Evolutionary conservation across 2,888 invertebrate species (phyloP).

Genomic region (Pegoplata infirma): DNA sequence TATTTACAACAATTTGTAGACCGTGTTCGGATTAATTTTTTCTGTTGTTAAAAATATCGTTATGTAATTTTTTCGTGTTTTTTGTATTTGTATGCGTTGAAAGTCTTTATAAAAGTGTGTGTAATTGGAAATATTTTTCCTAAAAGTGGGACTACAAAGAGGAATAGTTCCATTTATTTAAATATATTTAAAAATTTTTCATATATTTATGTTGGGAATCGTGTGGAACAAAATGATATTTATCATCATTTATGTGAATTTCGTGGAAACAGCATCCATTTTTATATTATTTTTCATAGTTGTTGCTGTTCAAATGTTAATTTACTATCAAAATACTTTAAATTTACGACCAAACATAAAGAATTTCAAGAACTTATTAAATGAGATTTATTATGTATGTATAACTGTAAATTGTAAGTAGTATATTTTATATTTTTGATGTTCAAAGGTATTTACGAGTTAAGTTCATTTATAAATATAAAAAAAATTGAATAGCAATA

Average conservation of each 20-base stretch:
- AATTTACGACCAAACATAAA: conserved; percentile 39
- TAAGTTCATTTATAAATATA: neutral
- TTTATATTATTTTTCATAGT: neutral
- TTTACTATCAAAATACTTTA: conserved; percentile 47
- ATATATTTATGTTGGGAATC: neutral
- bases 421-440: neutral
- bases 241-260: conserved; percentile 44
- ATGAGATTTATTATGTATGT: conserved; percentile 44
- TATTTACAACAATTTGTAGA: conserved; percentile 57
- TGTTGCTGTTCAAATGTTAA: conserved; percentile 25
- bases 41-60: conserved; percentile 35
- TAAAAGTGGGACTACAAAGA: conserved; percentile 22
- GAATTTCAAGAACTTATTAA: conserved; percentile 41
- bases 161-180: conserved; percentile 20
- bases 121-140: too few species aligned
- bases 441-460: neutral
- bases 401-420: conserved; percentile 3
- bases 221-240: conserved; percentile 10
- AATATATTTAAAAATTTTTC: conserved; percentile 6
- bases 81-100: neutral
- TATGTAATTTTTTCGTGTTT: conserved; percentile 19
- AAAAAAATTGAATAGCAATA: conserved; percentile 21
- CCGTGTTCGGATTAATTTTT: conserved; percentile 55
- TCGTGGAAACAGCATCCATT: conserved; percentile 3
- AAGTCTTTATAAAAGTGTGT: neutral